phyloP scores from a whole-genome alignment of 2,797 vertebrate genomes.

The Eulemur albifrons region DNA sequence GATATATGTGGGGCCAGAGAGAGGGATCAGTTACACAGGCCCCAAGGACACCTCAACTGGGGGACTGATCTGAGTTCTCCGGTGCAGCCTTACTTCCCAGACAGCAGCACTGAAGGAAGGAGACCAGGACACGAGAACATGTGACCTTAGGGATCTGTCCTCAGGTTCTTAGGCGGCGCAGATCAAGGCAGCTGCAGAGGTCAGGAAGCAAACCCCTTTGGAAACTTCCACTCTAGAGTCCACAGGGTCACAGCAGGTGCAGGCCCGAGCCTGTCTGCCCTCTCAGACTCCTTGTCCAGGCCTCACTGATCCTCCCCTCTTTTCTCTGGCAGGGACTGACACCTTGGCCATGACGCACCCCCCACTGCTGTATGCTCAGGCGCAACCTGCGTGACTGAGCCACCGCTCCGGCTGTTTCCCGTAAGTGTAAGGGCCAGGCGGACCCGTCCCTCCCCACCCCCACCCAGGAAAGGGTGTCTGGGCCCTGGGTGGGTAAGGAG shows the following conservation, averaged over 20 bases:
- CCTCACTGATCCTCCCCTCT: neutral
- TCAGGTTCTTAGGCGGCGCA: neutral
- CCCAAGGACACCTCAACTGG: fast-evolving
- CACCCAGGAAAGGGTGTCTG: neutral
- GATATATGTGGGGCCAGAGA: neutral
- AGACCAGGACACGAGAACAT: neutral
- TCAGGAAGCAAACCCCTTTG: neutral
- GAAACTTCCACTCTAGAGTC: neutral
- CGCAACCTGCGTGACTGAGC: neutral
- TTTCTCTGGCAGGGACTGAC: conserved; percentile 27
- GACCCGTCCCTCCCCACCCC: too few relatives aligned
- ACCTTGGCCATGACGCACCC: conserved; percentile 63
- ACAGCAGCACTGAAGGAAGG: neutral
- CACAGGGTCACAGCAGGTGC: neutral
- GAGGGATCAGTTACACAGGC: neutral
- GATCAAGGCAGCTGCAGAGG: fast-evolving
- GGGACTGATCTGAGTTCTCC: neutral
- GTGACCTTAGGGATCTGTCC: neutral
- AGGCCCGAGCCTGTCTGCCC: neutral
- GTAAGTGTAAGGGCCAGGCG: conserved; percentile 44
- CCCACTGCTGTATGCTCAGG: fast-evolving
- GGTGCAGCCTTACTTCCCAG: neutral
- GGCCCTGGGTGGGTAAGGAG: neutral
- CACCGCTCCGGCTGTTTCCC: conserved; percentile 60
- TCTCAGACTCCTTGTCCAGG: neutral